A percentile compares a stretch with the other conserved stretches of the same genome.
Evolutionary conservation across 2,113 vertebrate species (phyloP).

Genomic region (Oriolus oriolus): DNA sequence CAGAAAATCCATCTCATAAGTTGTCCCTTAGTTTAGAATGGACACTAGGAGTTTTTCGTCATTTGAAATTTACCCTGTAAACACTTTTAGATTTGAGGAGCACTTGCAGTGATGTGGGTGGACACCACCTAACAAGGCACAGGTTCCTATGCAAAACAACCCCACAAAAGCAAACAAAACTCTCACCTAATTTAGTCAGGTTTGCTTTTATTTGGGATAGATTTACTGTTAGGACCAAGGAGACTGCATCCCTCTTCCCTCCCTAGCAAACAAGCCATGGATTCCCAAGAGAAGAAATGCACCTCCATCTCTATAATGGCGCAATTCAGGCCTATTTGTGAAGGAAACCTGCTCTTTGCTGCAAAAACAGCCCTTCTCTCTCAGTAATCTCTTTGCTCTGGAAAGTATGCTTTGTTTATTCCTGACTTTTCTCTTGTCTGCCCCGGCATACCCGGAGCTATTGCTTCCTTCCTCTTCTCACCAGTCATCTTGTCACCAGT

Average conservation of each 20-base stretch:
- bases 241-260: background rate
- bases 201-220: background rate
- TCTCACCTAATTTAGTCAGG: background rate
- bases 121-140: background rate
- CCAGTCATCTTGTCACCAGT: background rate
- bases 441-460: background rate
- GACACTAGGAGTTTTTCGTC: background rate
- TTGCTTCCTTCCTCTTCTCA: background rate
- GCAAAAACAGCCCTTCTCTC: background rate
- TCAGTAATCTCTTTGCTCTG: background rate
- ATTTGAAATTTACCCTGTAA: background rate
- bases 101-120: background rate
- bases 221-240: background rate
- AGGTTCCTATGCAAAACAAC: accelerated
- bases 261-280: background rate
- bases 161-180: background rate
- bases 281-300: background rate
- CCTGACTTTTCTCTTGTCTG: background rate
- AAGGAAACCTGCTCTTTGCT: background rate
- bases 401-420: background rate
- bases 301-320: background rate
- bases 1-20: background rate
- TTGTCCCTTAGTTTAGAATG: background rate
- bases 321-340: background rate
- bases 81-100: background rate